A percentile compares a stretch with the other conserved stretches of the same genome.
Conservation (phyloP, 2,113 vertebrate species). For the Oncorhynchus nerka region DNA sequence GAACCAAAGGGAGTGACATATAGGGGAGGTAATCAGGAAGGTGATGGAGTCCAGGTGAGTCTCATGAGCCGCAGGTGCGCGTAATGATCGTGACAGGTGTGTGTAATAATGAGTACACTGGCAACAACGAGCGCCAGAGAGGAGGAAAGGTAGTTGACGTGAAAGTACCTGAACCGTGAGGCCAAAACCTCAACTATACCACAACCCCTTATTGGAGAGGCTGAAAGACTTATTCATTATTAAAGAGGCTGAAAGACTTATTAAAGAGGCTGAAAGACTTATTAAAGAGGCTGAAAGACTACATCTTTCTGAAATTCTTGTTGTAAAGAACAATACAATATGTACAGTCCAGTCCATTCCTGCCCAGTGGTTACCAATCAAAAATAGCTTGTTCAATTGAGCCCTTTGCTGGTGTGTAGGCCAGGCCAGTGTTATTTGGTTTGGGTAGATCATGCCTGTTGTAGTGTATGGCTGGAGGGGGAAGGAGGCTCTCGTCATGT, state of each 20-base stretch:
- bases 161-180: too few species aligned
- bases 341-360: neutral
- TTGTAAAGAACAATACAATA: neutral
- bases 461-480: constrained; percentile 27
- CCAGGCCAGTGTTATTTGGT: constrained; percentile 22
- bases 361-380: neutral
- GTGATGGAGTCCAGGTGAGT: too few species aligned
- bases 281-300: neutral
- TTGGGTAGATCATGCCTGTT: constrained; percentile 13
- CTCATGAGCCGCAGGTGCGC: too few species aligned
- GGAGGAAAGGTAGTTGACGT: too few species aligned
- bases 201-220: neutral
- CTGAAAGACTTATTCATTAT: too few species aligned
- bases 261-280: neutral
- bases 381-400: neutral
- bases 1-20: too few species aligned
- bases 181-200: neutral
- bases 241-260: neutral
- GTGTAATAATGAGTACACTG: too few species aligned
- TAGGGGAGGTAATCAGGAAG: too few species aligned
- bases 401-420: neutral
- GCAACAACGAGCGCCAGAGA: too few species aligned
- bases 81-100: too few species aligned
- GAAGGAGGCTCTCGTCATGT: constrained; percentile 25
- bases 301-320: too few species aligned